Evolutionary conservation across 1,140 invertebrate genomes (phyloP).

Genomic region (Alviniconcha marisindica): DNA sequence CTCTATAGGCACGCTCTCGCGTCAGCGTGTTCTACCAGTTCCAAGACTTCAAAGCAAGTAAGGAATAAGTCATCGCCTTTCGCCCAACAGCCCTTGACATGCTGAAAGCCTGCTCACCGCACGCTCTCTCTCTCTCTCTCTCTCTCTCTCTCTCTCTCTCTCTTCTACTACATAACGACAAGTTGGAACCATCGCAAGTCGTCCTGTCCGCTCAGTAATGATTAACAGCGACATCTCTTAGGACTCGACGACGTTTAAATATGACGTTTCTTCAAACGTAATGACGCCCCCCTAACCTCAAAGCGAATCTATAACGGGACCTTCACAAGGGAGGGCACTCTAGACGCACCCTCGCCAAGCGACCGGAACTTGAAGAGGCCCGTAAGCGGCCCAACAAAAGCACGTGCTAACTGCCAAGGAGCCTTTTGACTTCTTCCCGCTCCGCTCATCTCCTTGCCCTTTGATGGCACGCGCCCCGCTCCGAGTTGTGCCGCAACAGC

Average conservation of each 20-base stretch:
- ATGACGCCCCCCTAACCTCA: not conserved
- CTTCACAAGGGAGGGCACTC: not conserved
- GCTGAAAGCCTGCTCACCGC: too few species aligned
- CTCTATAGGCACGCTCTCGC: too few species aligned
- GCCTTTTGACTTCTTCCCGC: not conserved
- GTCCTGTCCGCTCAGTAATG: not conserved
- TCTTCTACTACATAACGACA: too few species aligned
- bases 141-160: too few species aligned
- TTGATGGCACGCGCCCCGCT: constrained; percentile 5
- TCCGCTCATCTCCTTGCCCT: not conserved
- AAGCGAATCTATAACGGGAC: too few species aligned
- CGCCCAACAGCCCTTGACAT: too few species aligned
- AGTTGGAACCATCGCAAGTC: too few species aligned
- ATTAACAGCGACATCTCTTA: not conserved
- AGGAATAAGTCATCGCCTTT: too few species aligned
- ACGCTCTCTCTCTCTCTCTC: too few species aligned
- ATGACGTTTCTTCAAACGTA: not conserved
- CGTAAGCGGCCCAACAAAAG: constrained; percentile 13
- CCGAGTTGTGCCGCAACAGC: not conserved
- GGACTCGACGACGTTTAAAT: not conserved
- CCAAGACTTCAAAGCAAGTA: too few species aligned
- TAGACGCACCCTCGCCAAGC: not conserved
- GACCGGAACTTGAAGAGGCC: not conserved
- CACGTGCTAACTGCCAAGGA: not conserved
- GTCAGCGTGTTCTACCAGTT: too few species aligned